These are phyloP conservation scores for Prionailurus bengalensis DNA, from an alignment of 2,113 vertebrate genomes.

Conservation along the genomic window DNA sequence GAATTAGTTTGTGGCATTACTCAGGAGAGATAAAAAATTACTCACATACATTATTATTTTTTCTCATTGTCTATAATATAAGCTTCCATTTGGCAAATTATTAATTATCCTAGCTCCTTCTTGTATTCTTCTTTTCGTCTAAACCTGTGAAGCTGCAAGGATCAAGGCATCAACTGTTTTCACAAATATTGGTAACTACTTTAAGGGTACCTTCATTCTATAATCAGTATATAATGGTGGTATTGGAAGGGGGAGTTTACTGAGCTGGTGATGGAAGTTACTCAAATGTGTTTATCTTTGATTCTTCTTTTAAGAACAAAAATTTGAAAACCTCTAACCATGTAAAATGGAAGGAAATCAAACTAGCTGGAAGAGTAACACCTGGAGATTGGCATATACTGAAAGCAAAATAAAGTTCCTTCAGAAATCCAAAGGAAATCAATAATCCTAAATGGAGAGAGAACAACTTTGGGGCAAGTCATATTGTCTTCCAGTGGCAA, in stretches of 20 bases:
- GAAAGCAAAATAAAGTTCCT: background rate
- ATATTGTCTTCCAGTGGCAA: background rate
- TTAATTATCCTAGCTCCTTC: background rate
- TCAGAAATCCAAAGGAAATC: background rate
- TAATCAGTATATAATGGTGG: background rate
- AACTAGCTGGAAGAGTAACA: background rate
- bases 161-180: background rate
- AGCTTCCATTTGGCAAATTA: background rate
- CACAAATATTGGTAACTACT: background rate
- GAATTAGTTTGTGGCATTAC: background rate
- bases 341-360: background rate
- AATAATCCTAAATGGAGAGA: background rate
- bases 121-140: background rate
- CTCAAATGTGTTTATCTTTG: constrained; percentile 1
- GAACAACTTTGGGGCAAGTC: background rate
- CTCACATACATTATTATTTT: background rate
- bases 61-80: background rate
- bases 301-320: background rate
- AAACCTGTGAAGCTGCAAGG: background rate
- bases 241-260: background rate
- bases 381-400: background rate
- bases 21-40: background rate
- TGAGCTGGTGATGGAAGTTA: background rate
- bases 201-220: background rate
- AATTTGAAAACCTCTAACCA: background rate